phyloP scores from a whole-genome alignment of 2,113 vertebrate genomes.

The Nothocercus nigrocapillus region DNA sequence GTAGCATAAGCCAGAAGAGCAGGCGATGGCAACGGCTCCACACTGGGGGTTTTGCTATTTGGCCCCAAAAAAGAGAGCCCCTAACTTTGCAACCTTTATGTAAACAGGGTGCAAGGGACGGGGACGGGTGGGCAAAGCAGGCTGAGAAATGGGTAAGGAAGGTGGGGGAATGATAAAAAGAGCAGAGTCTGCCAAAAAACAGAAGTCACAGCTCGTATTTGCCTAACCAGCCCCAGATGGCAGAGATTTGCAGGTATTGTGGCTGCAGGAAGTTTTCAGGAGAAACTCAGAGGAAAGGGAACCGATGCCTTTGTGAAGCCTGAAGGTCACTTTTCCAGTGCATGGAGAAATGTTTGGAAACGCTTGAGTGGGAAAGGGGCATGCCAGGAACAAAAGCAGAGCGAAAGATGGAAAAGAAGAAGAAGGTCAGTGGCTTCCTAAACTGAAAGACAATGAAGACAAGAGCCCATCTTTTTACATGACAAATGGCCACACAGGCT shows the following conservation, averaged over 20 bases:
- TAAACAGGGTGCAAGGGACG: background rate
- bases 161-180: background rate
- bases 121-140: background rate
- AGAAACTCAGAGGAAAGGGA: background rate
- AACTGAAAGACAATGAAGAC: background rate
- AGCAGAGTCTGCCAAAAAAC: background rate
- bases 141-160: background rate
- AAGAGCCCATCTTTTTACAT: background rate
- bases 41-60: background rate
- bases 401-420: background rate
- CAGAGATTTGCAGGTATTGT: background rate
- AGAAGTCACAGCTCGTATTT: background rate
- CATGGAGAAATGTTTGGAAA: background rate
- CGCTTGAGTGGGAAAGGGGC: background rate
- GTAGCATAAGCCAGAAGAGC: background rate
- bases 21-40: background rate
- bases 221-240: constrained; percentile 5
- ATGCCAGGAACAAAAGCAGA: background rate
- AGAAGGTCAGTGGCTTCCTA: background rate
- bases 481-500: background rate
- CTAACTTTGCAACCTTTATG: accelerated
- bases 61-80: background rate
- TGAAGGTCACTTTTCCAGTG: background rate
- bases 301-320: background rate
- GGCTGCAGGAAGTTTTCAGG: background rate